A percentile compares a stretch with the other conserved stretches of the same genome.
Conservation (phyloP, 2,888 invertebrate genomes). For the Scaptomyza parva region DNA sequence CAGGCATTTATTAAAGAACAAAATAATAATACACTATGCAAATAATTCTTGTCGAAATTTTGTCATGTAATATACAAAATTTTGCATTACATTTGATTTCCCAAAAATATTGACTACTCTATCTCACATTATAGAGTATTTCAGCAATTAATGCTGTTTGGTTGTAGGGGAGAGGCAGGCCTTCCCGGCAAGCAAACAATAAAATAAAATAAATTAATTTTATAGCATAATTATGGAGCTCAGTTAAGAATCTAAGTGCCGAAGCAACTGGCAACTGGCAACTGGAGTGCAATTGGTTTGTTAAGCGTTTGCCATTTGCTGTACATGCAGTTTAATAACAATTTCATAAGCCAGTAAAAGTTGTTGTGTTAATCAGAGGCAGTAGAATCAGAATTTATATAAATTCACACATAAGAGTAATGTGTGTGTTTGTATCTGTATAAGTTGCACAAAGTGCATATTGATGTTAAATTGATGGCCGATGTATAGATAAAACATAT, state of each 20-base stretch:
- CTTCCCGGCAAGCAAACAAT: conserved; percentile 35
- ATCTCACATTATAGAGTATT: too few species aligned
- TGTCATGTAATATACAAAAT: not conserved
- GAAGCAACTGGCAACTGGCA: conserved; percentile 18
- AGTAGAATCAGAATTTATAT: conserved; percentile 32
- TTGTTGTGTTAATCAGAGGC: conserved; percentile 43
- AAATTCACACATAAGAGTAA: too few species aligned
- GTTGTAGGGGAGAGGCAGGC: too few species aligned
- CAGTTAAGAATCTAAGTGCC: conserved; percentile 24
- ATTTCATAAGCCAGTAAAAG: conserved; percentile 41
- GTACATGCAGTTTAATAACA: conserved; percentile 49
- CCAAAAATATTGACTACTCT: too few species aligned
- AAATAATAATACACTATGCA: not conserved
- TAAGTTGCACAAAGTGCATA: conserved; percentile 68
- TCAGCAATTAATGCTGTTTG: too few species aligned
- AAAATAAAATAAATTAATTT: conserved; percentile 45
- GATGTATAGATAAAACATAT: conserved; percentile 14
- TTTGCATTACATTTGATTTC: too few species aligned
- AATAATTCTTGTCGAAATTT: not conserved
- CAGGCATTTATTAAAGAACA: not conserved
- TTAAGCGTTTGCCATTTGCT: conserved; percentile 39
- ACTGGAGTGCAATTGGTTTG: conserved; percentile 26
- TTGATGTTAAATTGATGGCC: conserved; percentile 61
- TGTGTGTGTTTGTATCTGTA: conserved; percentile 9
- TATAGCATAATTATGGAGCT: conserved; percentile 49